A percentile compares a stretch with the other conserved stretches of the same genome.
phyloP scores from a whole-genome alignment of 2,113 vertebrate species.

The Thalassoma bifasciatum region DNA sequence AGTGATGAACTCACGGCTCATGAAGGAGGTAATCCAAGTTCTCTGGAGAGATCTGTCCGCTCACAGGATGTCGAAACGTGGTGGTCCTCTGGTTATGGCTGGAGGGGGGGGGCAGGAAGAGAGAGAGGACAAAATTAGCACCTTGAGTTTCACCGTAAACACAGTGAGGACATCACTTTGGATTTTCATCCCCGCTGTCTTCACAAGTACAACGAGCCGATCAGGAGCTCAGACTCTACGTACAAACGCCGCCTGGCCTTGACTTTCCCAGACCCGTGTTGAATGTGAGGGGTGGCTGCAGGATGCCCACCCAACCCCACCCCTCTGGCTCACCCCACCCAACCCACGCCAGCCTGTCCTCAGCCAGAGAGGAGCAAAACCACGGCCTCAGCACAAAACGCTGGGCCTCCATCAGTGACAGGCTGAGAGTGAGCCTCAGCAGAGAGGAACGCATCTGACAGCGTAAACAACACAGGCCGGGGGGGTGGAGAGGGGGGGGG shows the following conservation, averaged over 20 bases:
- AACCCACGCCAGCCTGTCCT: background rate
- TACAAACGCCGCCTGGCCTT: slow-evolving; percentile 27
- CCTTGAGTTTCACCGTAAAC: slow-evolving; percentile 15
- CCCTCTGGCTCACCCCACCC: slow-evolving; percentile 34
- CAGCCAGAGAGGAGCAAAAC: slow-evolving; percentile 41
- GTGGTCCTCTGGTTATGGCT: slow-evolving; percentile 94
- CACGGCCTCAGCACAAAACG: slow-evolving; percentile 68
- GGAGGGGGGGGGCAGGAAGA: slow-evolving; percentile 60
- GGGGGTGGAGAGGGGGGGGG: no score
- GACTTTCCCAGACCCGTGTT: slow-evolving; percentile 59
- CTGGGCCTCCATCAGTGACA: slow-evolving; percentile 5
- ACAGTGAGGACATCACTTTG: slow-evolving; percentile 36
- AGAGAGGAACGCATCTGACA: no score
- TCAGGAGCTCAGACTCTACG: slow-evolving; percentile 33
- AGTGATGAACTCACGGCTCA: slow-evolving; percentile 88
- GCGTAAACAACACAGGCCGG: no score
- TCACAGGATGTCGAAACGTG: slow-evolving; percentile 91
- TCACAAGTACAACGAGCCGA: slow-evolving; percentile 40
- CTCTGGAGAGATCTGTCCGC: slow-evolving; percentile 90
- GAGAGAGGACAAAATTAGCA: slow-evolving; percentile 58
- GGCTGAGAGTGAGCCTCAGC: slow-evolving; percentile 5
- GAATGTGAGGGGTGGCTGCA: slow-evolving; percentile 64
- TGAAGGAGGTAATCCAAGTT: slow-evolving; percentile 90
- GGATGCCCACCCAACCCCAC: slow-evolving; percentile 22
- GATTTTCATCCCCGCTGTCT: slow-evolving; percentile 26